Evolutionary conservation across 2,797 vertebrate species (phyloP).

Genomic region (Ambastaia sidthimunki): DNA sequence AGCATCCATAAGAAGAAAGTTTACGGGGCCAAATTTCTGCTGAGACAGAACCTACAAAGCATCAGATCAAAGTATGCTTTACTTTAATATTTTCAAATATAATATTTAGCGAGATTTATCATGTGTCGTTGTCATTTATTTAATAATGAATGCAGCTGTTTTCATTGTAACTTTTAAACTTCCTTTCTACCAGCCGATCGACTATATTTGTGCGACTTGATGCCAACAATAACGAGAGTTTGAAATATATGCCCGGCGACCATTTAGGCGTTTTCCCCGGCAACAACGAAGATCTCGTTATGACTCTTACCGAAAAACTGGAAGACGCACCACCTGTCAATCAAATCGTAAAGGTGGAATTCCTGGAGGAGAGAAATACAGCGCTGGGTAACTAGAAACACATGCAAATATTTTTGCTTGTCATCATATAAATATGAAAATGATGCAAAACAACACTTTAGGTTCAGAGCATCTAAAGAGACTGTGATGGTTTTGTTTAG

Average conservation of each 20-base stretch:
- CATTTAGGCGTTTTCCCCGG: slow-evolving; percentile 94
- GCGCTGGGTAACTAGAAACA: slow-evolving; percentile 84
- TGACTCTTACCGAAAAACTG: slow-evolving; percentile 88
- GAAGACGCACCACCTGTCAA: slow-evolving; percentile 92
- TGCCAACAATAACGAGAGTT: slow-evolving; percentile 86
- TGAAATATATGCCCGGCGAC: slow-evolving; percentile 92
- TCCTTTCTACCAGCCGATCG: slow-evolving; percentile 80
- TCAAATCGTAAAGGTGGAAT: slow-evolving; percentile 93
- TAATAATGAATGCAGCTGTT: neutral
- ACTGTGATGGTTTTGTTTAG: neutral
- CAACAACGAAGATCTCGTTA: slow-evolving; percentile 93
- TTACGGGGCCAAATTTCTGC: slow-evolving; percentile 86
- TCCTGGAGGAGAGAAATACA: slow-evolving; percentile 93
- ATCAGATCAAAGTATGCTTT: slow-evolving; percentile 89
- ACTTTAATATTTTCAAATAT: neutral
- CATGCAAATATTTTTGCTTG: neutral
- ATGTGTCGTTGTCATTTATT: neutral
- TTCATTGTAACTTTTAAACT: neutral
- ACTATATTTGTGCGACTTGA: slow-evolving; percentile 94
- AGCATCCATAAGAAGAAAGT: slow-evolving; percentile 93
- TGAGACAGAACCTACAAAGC: slow-evolving; percentile 92
- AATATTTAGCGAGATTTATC: neutral
- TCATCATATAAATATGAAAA: neutral
- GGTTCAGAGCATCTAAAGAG: neutral
- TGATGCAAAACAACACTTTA: neutral